Conservation (phyloP, 2,888 invertebrate genomes). For the Rhagophthalmus giganteus region DNA sequence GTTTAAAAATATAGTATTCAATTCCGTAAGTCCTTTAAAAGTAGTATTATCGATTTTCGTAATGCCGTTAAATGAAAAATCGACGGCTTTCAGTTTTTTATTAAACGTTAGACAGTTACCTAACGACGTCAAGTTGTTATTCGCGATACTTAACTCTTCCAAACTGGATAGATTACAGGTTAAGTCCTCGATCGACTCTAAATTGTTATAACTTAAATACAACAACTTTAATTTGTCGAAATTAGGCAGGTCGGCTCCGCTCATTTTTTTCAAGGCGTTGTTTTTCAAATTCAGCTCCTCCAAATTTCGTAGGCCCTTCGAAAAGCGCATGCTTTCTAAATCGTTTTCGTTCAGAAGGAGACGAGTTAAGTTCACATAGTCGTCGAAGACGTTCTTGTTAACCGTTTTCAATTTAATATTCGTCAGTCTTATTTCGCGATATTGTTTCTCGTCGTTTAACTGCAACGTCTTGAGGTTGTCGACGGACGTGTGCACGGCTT, state of each 20-base stretch:
- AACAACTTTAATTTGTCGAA: neutral
- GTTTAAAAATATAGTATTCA: slow-evolving; percentile 50
- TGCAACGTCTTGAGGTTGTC: neutral
- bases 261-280: slow-evolving; percentile 43
- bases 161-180: slow-evolving; percentile 1
- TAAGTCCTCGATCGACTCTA: neutral
- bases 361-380: neutral
- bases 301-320: slow-evolving; percentile 45
- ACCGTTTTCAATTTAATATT: neutral
- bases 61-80: slow-evolving; percentile 7
- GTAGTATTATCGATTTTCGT: neutral
- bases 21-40: slow-evolving; percentile 31
- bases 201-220: slow-evolving; percentile 4
- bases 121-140: slow-evolving; percentile 50
- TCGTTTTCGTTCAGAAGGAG: slow-evolving; percentile 2
- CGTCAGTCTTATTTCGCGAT: neutral
- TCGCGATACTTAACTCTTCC: slow-evolving; percentile 35
- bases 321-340: slow-evolving; percentile 49
- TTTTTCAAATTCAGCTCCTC: slow-evolving; percentile 46
- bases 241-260: neutral
- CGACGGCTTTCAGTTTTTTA: slow-evolving; percentile 4
- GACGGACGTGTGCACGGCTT: neutral
- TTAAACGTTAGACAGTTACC: slow-evolving; percentile 9
- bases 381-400: neutral
- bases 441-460: neutral